phyloP scores from a whole-genome alignment of 2,113 vertebrate genomes.

The Dromaius novaehollandiae region DNA sequence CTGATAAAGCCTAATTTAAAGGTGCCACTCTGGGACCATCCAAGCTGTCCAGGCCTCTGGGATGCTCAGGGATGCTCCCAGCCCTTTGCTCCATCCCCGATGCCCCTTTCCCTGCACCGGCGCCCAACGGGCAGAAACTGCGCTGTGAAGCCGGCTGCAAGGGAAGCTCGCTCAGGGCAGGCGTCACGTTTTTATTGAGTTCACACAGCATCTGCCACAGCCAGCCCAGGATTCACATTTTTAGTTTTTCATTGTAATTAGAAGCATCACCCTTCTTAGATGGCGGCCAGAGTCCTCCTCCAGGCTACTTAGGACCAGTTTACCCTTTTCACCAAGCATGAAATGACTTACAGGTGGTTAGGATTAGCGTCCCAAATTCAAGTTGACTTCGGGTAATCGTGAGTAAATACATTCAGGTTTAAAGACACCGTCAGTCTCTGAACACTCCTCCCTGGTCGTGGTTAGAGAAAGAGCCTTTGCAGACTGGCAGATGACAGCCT shows the following conservation, averaged over 20 bases:
- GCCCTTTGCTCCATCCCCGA: not conserved
- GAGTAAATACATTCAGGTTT: not conserved
- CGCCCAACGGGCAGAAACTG: too few species aligned
- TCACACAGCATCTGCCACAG: too few species aligned
- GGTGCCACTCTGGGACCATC: not conserved
- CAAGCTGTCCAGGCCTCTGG: not conserved
- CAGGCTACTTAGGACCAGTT: not conserved
- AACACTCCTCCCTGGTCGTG: fast-evolving
- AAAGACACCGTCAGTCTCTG: not conserved
- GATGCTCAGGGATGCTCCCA: not conserved
- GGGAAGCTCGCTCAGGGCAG: too few species aligned
- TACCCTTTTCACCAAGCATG: not conserved
- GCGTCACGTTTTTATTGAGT: too few species aligned
- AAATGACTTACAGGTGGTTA: not conserved
- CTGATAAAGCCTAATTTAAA: not conserved
- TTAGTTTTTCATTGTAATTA: not conserved
- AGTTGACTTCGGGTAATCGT: not conserved
- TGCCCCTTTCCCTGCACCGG: too few species aligned
- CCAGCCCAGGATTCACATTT: not conserved
- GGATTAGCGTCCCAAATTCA: not conserved
- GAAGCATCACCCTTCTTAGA: fast-evolving
- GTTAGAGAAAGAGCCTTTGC: fast-evolving
- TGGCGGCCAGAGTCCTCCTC: not conserved
- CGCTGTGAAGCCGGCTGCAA: too few species aligned
- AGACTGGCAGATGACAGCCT: fast-evolving